These are phyloP conservation scores for Phasianus colchicus DNA, from an alignment of 2,113 vertebrate genomes.

Conservation along the genomic window DNA sequence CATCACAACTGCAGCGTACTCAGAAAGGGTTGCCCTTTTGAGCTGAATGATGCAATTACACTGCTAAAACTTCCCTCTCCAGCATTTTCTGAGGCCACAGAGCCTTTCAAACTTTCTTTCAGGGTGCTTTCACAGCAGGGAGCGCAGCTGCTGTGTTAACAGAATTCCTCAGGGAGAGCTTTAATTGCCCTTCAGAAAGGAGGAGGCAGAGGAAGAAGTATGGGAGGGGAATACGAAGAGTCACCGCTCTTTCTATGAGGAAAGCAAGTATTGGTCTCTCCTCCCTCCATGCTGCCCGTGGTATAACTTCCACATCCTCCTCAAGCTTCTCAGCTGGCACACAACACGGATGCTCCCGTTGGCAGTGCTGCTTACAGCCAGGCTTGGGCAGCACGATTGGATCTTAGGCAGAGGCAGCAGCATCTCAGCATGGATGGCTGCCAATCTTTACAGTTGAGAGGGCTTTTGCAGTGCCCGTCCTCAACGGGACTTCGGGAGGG, in stretches of 20 bases:
- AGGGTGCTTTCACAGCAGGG: not conserved
- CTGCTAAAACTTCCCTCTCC: not conserved
- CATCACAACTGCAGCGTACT: not conserved
- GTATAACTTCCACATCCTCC: not conserved
- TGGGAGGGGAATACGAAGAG: not conserved
- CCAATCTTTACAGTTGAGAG: not conserved
- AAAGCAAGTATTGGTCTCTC: not conserved
- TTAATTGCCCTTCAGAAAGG: not conserved
- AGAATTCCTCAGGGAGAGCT: not conserved
- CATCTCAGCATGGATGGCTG: fast-evolving
- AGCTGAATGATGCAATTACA: not conserved
- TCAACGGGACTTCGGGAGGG: fast-evolving
- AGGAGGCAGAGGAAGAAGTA: not conserved
- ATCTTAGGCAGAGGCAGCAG: not conserved
- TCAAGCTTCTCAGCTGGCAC: not conserved
- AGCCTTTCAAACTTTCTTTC: not conserved
- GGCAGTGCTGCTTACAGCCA: not conserved
- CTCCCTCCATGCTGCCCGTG: fast-evolving
- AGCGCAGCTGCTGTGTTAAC: not conserved
- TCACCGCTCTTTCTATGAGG: fast-evolving
- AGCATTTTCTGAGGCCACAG: fast-evolving
- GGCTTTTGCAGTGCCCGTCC: not conserved
- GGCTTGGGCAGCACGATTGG: fast-evolving
- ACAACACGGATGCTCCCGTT: not conserved
- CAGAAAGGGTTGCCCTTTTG: not conserved